Evolutionary conservation across 2,113 vertebrate species (phyloP).

Genomic region (Protobothrops mucrosquamatus): DNA sequence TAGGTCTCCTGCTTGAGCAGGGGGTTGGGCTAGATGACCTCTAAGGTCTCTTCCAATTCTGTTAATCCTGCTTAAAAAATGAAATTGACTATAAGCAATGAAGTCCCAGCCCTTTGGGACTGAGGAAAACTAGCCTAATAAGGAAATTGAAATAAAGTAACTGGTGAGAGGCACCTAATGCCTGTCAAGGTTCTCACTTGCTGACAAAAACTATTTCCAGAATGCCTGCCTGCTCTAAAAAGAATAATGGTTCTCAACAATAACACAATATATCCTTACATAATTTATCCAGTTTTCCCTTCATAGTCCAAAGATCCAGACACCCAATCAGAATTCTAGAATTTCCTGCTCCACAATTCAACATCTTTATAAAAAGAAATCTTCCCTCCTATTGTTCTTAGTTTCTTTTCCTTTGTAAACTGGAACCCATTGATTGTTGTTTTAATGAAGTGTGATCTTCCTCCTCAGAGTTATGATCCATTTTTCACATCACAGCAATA

Average conservation of each 20-base stretch:
- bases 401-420: background rate
- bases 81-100: background rate
- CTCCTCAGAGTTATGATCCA: background rate
- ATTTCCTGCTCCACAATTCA: background rate
- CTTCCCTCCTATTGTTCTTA: background rate
- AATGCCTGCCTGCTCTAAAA: background rate
- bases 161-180: background rate
- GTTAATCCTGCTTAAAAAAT: background rate
- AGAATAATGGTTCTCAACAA: background rate
- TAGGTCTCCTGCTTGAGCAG: background rate
- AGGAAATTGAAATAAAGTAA: background rate
- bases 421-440: background rate
- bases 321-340: background rate
- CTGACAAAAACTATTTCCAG: background rate
- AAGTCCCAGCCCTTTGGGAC: background rate
- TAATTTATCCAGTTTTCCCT: background rate
- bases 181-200: background rate
- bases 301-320: background rate
- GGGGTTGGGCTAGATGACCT: background rate
- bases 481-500: background rate
- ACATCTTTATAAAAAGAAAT: background rate
- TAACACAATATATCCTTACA: background rate
- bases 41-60: background rate
- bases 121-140: background rate
- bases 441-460: background rate